phyloP scores from a whole-genome alignment of 2,888 invertebrate genomes.

The Diadegma fenestrale region DNA sequence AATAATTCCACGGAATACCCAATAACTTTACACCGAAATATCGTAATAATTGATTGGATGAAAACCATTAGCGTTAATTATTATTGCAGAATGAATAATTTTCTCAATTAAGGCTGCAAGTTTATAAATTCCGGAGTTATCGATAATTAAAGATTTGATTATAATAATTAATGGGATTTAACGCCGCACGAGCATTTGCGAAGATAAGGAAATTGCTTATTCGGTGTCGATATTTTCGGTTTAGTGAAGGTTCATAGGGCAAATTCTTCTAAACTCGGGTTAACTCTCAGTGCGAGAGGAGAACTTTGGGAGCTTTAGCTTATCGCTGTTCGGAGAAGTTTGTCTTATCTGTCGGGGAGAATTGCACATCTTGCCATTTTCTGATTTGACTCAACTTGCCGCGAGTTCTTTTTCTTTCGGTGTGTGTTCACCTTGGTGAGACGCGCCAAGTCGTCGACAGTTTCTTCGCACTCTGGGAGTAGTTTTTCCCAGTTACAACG shows the following conservation, averaged over 20 bases:
- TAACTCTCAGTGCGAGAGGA: not conserved
- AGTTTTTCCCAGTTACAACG: slow-evolving; percentile 19
- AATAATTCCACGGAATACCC: too few species aligned
- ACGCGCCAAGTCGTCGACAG: slow-evolving; percentile 33
- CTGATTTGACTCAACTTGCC: slow-evolving; percentile 19
- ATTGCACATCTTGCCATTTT: slow-evolving; percentile 22
- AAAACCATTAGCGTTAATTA: not conserved
- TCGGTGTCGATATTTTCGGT: not conserved
- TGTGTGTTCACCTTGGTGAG: slow-evolving; percentile 18
- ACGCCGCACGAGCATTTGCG: not conserved
- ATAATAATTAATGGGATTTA: not conserved
- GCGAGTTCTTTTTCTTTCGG: slow-evolving; percentile 6
- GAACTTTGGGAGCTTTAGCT: slow-evolving; percentile 13
- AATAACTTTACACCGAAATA: not conserved
- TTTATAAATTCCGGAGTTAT: not conserved
- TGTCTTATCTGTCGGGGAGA: slow-evolving; percentile 21
- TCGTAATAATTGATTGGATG: not conserved
- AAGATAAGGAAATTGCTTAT: slow-evolving; percentile 1
- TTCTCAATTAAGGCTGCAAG: not conserved
- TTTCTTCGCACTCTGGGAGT: slow-evolving; percentile 26
- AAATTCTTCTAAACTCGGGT: slow-evolving; percentile 9
- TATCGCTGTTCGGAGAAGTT: slow-evolving; percentile 48
- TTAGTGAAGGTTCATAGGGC: not conserved
- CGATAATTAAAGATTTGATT: not conserved
- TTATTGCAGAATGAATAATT: not conserved